Base-by-base conservation (phyloP, 2,113 vertebrate species). In the Uria aalge region DNA sequence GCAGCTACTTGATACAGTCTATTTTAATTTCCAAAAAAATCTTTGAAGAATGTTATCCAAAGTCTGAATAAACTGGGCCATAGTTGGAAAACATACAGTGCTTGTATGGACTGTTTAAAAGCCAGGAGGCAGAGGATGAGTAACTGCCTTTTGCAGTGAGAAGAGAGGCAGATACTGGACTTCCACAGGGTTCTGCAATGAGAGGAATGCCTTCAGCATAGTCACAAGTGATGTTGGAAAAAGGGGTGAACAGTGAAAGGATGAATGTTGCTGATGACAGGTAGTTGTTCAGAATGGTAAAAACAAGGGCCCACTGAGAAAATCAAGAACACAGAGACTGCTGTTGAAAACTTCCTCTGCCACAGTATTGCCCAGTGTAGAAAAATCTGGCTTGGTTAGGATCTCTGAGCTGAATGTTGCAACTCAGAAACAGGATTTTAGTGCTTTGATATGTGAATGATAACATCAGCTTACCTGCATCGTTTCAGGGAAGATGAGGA, bases 51-150 rank as follows among this genome's bases (percentile, higher is more conserved):
- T 27, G 18, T 78, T 91, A 24, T 78, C 71, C 47, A 55, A 67
- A 94, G 32, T 34, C 32, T n/a, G 59, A 55, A 47, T 91, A 72
- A 94, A 94, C 34, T 89, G 60, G 64, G 80, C 36, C 62, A 48
- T 57, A 68, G 73, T 24, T 85, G 72, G 55, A 77, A 86, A 89
- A 59, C 32, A 57, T n/a, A 20, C 12, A 40, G 40, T 40, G 7
- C 40, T 87, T 64, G 36, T 12, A 16, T 27, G 53, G 48, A 7
- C 66, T 68, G 27, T 56, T 82, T 24, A 30, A 72, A 75, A 62
- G 27, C 48, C 32, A 23, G 60, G 56, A 75, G 60, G 48, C 23
- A 60, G 88, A 60, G 22, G 9, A 11, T 63, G 7, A 21, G 53
- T 24, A 69, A 34, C 27, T 75, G 36, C 23, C 15, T 8, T 6